These are phyloP conservation scores for Diachasma alloeum DNA, from an alignment of 1,140 invertebrate genomes.

Conservation along the genomic window DNA sequence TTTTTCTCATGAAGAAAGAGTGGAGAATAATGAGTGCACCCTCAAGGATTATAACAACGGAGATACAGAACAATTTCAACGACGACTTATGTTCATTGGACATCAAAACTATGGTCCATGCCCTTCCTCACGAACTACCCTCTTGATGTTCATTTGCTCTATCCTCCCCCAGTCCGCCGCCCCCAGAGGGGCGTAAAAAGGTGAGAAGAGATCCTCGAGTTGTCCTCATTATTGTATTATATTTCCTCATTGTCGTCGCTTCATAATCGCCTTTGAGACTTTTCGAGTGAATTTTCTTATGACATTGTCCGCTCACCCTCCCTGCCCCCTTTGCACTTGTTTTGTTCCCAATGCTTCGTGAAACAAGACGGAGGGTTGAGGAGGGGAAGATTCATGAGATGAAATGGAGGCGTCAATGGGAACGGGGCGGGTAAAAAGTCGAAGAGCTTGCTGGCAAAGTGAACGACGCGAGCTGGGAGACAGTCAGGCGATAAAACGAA, in stretches of 20 bases:
- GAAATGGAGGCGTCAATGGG: slow-evolving; percentile 14
- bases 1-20: not conserved
- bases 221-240: not conserved
- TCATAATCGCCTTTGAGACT: not conserved
- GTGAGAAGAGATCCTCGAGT: not conserved
- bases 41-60: not conserved
- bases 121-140: not conserved
- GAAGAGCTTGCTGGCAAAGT: not conserved
- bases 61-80: not conserved
- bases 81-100: slow-evolving; percentile 14
- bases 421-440: slow-evolving; percentile 22
- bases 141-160: not conserved
- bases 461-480: slow-evolving; percentile 13
- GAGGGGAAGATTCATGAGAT: slow-evolving; percentile 11
- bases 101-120: slow-evolving; percentile 2
- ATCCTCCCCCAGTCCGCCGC: not conserved
- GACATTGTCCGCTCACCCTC: not conserved
- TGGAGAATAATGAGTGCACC: not conserved
- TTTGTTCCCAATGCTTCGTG: not conserved
- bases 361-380: not conserved
- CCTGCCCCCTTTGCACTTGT: not conserved
- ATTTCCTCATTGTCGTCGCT: not conserved
- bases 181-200: not conserved
- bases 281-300: slow-evolving; percentile 1
- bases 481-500: slow-evolving; percentile 46